A percentile compares a stretch with the other conserved stretches of the same genome.
phyloP scores from a whole-genome alignment of 2,797 vertebrate genomes.

The Mormyrops boulengeri region DNA sequence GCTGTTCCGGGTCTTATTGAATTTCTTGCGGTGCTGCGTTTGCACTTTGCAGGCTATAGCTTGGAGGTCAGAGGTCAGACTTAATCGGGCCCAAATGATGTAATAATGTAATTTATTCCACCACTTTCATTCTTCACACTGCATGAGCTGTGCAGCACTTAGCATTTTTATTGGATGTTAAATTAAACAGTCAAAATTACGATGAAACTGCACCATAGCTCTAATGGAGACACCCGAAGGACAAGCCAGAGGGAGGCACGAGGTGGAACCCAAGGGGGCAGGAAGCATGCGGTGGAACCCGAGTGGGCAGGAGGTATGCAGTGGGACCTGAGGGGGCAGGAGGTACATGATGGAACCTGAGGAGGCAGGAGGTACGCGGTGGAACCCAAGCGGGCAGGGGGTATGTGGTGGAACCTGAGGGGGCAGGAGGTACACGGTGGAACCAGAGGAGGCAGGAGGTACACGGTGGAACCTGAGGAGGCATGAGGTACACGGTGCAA shows the following conservation, averaged over 20 bases:
- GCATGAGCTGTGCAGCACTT: conserved; percentile 15
- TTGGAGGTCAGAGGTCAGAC: conserved; percentile 36
- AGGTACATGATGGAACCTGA: not conserved
- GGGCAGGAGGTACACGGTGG: no score
- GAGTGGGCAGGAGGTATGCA: not conserved
- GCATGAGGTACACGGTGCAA: no score
- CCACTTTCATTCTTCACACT: conserved; percentile 31
- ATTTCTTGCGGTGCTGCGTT: not conserved
- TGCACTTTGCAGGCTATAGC: not conserved
- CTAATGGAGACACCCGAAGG: conserved; percentile 48
- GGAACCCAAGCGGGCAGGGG: not conserved
- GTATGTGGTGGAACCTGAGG: no score
- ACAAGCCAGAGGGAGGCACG: conserved; percentile 15
- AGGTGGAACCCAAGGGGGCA: not conserved
- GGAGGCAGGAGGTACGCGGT: not conserved
- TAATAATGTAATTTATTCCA: conserved; percentile 35
- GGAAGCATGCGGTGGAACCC: not conserved
- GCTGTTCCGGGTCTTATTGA: not conserved
- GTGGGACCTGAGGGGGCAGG: not conserved
- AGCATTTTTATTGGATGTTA: conserved; percentile 42
- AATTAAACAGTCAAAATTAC: conserved; percentile 31
- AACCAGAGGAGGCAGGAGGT: no score
- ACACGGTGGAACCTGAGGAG: not conserved
- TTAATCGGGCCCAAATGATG: conserved; percentile 31
- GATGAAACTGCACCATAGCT: conserved; percentile 3